Evolutionary conservation across 2,797 vertebrate genomes (phyloP), one percentile per base, ranked within the genome.

Genomic region (Nyctibius grandis): DNA sequence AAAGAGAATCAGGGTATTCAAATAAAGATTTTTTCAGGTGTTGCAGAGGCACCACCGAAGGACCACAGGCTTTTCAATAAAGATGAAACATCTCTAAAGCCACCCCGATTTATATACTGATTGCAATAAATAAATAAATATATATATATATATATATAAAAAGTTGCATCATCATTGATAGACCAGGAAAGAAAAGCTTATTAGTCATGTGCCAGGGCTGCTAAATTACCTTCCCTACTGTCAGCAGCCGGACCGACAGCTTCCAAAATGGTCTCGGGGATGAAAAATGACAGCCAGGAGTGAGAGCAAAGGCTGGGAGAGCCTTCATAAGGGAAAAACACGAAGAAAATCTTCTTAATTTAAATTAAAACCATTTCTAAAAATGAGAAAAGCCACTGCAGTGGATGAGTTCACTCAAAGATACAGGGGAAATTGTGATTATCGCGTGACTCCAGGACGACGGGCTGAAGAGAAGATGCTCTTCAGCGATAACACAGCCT

Each of bases 121-220:
- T n/a, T 3, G 9, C 56, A 81, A 33, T 45, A 76, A 83, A 83
- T n/a, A 88, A 75, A 74, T 64, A 77, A 45, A 40, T n/a, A 50
- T 26, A 40, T 59, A 47, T 48, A 38, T 11, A 40, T 23, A 23
- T 4, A 47, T 48, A 38, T 11, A 40, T 23, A 23, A 4, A 31
- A 64, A 90, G 53, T 50, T 85, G 68, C 79, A 64, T 59, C n/a
- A 89, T 72, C 67, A 44, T 4, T 4, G 3, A 88, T 33, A 82
- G 53, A 50, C 12, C 60, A 73, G 80, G 85, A 86, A 91, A 95
- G 38, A 87, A 85, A 86, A 94, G 67, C 79, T 48, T 40, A 28
- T n/a, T 42, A 84, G 47, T 21, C 2, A 1, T 12, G 12, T 29
- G 33, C 42, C 11, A 11, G 22, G 11, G 29, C 40, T 73, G 70